Evolutionary conservation across 2,797 vertebrate genomes (phyloP), one percentile per base, ranked within the genome.

Genomic region (Coilia nasus): DNA sequence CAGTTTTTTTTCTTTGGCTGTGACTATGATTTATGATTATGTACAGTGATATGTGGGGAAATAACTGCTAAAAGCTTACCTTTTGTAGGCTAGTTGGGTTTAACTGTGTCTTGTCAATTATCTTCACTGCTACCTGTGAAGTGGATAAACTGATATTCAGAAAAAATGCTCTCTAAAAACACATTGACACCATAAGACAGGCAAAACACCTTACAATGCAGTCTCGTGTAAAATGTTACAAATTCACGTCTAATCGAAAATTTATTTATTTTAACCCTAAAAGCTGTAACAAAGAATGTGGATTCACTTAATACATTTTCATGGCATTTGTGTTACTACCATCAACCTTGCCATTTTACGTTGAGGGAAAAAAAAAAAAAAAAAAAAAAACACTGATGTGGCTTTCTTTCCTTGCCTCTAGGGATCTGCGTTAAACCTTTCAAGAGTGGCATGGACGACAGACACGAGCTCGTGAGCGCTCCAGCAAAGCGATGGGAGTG

Each of bases 81-180:
- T 97, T 98, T 93, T 98, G 97, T 91, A 98, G 95, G 90, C 97
- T 98, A 83, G 97, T 97, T 85, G 97, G 97, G 92, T 98, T 98
- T 90, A 98, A 94, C 89, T 97, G 97, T 57, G 97, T 98, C 94
- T 97, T 98, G 93, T 98, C 97, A 90, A 98, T 98, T 93, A 98
- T 98, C 96, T 98, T 98, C 91, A 98, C 96, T 85, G 97, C 97
- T 86, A 98, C 97, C 97, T 98, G 90, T 56, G 92, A 93, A 83
- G 81, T 54, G 85, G 28, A 28, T 9, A 85, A 25, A 62, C 6
- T 5, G 19, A 25, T 31, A 17, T 19, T 21, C 1, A 64, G n/a
- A 23, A 21, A 17, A 64, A 64, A 23, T 54, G 9, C 6, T 64
- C 23, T 64, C 57, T 59, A 59, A 59, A 19, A 64, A 23, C 60